Evolutionary conservation across 1,140 invertebrate genomes (phyloP), one percentile per base, ranked within the genome.

Genomic region (Monochamus saltuarius): DNA sequence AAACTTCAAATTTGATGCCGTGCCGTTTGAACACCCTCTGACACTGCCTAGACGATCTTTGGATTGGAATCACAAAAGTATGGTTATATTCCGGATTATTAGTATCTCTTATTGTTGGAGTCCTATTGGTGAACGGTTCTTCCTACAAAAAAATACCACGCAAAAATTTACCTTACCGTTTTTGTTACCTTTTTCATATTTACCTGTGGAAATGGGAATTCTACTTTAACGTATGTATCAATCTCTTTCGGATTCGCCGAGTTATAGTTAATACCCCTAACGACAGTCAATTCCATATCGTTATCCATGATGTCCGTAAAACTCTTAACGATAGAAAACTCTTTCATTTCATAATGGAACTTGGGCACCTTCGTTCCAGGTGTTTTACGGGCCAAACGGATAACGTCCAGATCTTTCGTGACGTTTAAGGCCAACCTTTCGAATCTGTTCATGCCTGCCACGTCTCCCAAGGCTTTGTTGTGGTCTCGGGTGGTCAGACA

Each of bases 181-280:
- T 51, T 36, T 51, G 11, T 11, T 29, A 51, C 22, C n/a, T 14
- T 34, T 35, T 38, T 38, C 50, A 56, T 57, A 80, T 83, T 83
- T 79, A 92, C 91, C 75, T 85, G 86, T 8, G 95, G 92, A 76
- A 87, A 94, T 2, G 95, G 95, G 79, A 98, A 94, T 74, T 97
- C 94, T 70, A 91, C 91, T 75, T 89, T 94, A 6, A 98, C 90
- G 77, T 94, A 98, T 3, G 95, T 97, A 72, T 98, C 94, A 46
- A 95, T 83, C 62, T 97, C 93, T 72, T 92, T 91, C 1, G 92
- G 85, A 76, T 91, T 90, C 57, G 85, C 76, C 34, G 91, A 91
- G 78, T 85, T 88, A 76, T 92, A 95, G 69, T 92, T 94, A 45
- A 97, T 85, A 38, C 95, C 95, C 71, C 92, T 84, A 1, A 96